A percentile compares a stretch with the other conserved stretches of the same genome.
Evolutionary conservation across 2,888 invertebrate genomes (phyloP).

Genomic region (Taenaris catops): DNA sequence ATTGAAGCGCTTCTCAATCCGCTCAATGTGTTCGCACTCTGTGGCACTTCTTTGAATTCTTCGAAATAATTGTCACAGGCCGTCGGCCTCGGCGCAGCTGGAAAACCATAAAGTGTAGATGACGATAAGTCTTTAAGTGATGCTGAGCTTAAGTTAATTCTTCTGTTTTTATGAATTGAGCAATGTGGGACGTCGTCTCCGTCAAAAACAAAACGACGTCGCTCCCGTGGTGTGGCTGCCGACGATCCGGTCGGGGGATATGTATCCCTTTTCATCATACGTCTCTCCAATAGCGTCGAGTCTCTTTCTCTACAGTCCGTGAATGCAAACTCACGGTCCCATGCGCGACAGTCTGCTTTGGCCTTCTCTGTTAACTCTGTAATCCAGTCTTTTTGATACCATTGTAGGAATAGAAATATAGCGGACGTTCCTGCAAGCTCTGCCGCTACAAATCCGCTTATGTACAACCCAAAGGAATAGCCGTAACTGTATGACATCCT

Average conservation of each 20-base stretch:
- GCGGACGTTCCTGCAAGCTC: conserved; percentile 93
- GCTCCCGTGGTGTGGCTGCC: conserved; percentile 69
- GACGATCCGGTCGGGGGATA: conserved; percentile 64
- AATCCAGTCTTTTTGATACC: conserved; percentile 85
- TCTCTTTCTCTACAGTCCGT: conserved; percentile 69
- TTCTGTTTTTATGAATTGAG: conserved; percentile 79
- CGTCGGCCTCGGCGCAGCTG: conserved; percentile 82
- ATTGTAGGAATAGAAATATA: conserved; percentile 91
- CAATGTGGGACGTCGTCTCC: conserved; percentile 78
- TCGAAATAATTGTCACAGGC: conserved; percentile 81
- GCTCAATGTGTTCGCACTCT: conserved; percentile 71
- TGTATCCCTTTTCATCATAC: conserved; percentile 71
- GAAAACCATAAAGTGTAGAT: conserved; percentile 81
- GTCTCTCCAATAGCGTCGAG: conserved; percentile 58
- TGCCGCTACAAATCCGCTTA: conserved; percentile 90
- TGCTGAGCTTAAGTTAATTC: conserved; percentile 73
- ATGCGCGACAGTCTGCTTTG: conserved; percentile 66
- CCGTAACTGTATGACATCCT: conserved; percentile 93
- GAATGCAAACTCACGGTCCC: conserved; percentile 74
- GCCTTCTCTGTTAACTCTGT: conserved; percentile 72
- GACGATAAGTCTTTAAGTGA: conserved; percentile 80
- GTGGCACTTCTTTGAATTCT: conserved; percentile 73
- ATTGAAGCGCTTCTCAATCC: conserved; percentile 69
- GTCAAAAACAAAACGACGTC: conserved; percentile 83
- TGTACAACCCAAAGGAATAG: conserved; percentile 92